Evolutionary conservation across 1,140 invertebrate species (phyloP).

Genomic region (Brachionus paranguensis): DNA sequence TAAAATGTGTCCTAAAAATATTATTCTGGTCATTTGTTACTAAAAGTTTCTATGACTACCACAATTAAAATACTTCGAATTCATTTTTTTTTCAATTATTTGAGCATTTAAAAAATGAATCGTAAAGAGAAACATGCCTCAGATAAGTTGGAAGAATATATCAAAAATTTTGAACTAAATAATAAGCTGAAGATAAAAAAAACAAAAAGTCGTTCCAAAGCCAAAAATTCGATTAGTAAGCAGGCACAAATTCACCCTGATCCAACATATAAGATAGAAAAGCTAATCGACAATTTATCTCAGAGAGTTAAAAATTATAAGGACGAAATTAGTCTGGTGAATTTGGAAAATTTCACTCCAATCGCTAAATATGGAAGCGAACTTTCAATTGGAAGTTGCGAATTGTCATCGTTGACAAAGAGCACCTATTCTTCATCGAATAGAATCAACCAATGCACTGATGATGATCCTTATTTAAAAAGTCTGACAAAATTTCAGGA

Average conservation of each 20-base stretch:
- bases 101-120: not conserved
- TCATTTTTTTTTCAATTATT: not conserved
- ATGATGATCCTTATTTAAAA: constrained; percentile 22
- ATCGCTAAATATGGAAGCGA: not conserved
- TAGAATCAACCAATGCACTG: not conserved
- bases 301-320: not conserved
- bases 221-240: not conserved
- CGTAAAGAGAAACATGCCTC: not conserved
- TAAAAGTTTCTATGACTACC: not conserved
- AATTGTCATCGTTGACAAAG: not conserved
- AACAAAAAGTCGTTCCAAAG: not conserved
- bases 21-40: not conserved
- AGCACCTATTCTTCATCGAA: not conserved
- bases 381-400: not conserved
- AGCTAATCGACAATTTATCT: not conserved
- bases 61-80: not conserved
- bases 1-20: not conserved
- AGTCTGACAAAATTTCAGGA: constrained; percentile 29
- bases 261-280: constrained; percentile 4
- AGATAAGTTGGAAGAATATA: not conserved
- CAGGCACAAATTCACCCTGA: not conserved
- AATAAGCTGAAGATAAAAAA: not conserved
- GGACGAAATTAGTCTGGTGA: not conserved
- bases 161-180: constrained; percentile 12
- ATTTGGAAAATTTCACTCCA: not conserved